phyloP scores from a whole-genome alignment of 2,888 invertebrate genomes.

The Monopis laevigella region DNA sequence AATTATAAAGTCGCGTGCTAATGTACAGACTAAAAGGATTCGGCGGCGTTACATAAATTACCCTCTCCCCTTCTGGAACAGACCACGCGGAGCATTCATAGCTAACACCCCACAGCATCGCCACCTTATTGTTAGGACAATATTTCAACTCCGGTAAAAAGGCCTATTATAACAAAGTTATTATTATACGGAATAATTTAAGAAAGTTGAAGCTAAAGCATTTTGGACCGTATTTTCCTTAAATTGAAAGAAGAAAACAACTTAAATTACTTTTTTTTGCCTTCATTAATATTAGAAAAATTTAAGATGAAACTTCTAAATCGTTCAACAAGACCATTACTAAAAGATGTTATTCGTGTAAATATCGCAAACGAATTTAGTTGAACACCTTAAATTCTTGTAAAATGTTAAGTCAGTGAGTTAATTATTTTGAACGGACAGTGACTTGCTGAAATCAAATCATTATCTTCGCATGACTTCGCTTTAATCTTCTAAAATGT shows the following conservation, averaged over 20 bases:
- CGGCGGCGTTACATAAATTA: constrained; percentile 33
- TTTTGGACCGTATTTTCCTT: constrained; percentile 3
- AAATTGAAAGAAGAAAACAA: constrained; percentile 4
- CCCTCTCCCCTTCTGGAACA: constrained; percentile 18
- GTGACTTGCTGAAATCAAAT: constrained; percentile 43
- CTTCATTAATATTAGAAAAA: not conserved
- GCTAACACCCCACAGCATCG: constrained; percentile 17
- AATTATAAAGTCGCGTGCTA: constrained; percentile 34
- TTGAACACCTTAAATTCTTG: constrained; percentile 1
- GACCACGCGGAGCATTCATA: constrained; percentile 15
- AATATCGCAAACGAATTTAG: not conserved
- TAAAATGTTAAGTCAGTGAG: constrained; percentile 45
- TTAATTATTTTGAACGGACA: constrained; percentile 57
- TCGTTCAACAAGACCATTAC: not conserved
- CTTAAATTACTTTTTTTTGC: not conserved
- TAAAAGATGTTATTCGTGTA: not conserved
- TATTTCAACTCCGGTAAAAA: constrained; percentile 3
- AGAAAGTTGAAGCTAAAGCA: not conserved
- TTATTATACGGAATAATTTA: constrained; percentile 6
- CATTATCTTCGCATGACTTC: constrained; percentile 21
- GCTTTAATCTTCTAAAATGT: constrained; percentile 17
- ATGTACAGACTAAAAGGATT: constrained; percentile 37
- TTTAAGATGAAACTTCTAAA: not conserved
- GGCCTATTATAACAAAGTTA: constrained; percentile 1
- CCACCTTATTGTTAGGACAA: constrained; percentile 10